Evolutionary conservation across 2,888 invertebrate species (phyloP).

Genomic region (Ormyrus pomaceus): DNA sequence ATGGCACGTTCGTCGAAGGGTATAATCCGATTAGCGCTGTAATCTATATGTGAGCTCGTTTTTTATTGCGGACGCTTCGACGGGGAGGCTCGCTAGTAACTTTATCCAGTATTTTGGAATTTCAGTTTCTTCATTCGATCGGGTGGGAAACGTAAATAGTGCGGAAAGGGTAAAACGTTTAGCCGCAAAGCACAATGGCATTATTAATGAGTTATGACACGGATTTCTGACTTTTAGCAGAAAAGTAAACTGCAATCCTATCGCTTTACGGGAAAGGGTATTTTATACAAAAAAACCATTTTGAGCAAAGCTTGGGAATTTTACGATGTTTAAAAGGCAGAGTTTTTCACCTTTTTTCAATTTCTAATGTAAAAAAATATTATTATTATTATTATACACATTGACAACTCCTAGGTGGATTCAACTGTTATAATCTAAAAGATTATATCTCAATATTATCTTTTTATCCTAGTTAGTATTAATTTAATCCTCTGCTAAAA

Average conservation of each 20-base stretch:
- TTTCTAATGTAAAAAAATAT: no score
- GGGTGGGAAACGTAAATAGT: constrained; percentile 52
- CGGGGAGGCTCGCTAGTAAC: neutral
- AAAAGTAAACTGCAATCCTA: constrained; percentile 1
- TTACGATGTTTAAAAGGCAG: no score
- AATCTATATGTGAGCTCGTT: constrained; percentile 32
- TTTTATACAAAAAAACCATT: no score
- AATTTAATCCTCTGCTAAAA: no score
- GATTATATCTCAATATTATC: no score
- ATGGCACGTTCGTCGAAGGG: neutral
- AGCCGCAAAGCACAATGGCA: neutral
- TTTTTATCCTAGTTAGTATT: no score
- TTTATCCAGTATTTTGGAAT: constrained; percentile 50
- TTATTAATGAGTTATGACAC: constrained; percentile 53
- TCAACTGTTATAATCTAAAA: no score
- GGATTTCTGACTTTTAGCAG: constrained; percentile 17
- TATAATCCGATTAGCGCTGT: constrained; percentile 52
- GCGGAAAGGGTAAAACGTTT: constrained; percentile 26
- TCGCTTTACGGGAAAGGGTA: no score
- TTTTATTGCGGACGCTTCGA: constrained; percentile 24
- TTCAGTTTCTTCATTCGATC: constrained; percentile 2
- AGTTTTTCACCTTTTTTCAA: no score
- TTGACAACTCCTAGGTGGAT: no score
- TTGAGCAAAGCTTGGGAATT: no score
- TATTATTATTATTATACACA: no score